Conservation (phyloP, 2,797 vertebrate genomes). For the Sebastes wilsoni region DNA sequence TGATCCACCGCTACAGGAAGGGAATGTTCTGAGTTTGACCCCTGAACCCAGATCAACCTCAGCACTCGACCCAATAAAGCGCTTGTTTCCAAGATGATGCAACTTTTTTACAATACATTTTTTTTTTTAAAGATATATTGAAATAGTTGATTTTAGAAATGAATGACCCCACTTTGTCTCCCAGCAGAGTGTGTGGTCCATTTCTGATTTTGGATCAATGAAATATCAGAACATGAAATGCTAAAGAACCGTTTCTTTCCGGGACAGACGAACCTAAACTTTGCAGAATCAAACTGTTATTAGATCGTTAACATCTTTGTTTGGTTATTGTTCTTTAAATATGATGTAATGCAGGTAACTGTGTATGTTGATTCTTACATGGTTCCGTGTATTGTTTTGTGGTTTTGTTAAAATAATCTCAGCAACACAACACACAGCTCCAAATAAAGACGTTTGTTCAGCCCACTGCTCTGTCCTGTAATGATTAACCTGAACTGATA, state of each 20-base stretch:
- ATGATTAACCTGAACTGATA: background rate
- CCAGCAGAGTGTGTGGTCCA: no score
- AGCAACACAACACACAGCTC: background rate
- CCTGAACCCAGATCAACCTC: background rate
- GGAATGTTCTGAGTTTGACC: constrained; percentile 74
- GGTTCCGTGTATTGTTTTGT: background rate
- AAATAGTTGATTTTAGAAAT: background rate
- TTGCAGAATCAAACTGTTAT: background rate
- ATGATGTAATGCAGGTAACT: background rate
- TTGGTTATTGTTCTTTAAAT: background rate
- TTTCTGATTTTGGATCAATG: background rate
- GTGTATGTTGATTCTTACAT: background rate
- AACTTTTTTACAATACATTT: background rate
- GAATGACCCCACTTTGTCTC: background rate
- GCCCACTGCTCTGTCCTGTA: background rate
- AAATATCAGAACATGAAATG: background rate
- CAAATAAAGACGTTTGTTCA: constrained; percentile 29
- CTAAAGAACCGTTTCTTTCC: background rate
- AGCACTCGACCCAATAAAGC: background rate
- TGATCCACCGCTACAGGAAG: constrained; percentile 81
- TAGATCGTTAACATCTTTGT: background rate
- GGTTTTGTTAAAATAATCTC: background rate
- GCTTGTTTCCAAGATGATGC: background rate
- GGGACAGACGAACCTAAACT: background rate
- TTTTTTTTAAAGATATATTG: background rate